Evolutionary conservation across 2,797 vertebrate species (phyloP), one percentile per base, ranked within the genome.

Genomic region (Sciurus carolinensis): DNA sequence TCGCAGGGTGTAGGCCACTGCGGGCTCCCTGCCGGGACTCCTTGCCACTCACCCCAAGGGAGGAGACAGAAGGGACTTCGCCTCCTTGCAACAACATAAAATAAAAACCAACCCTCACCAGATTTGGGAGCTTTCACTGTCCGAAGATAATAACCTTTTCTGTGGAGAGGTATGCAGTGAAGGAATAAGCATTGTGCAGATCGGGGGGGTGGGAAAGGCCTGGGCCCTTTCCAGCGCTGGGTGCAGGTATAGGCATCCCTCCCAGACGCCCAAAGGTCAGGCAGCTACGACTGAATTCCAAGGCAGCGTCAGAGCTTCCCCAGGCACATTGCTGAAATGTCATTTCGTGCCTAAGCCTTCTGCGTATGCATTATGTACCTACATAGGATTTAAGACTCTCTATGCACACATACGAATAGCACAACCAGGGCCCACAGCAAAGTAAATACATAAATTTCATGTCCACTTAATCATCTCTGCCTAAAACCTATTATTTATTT

Each of bases 231-330:
- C 96, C 97, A 96, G 94, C 3, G 22, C 96, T 71, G 96, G 95
- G 96, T 39, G 54, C 96, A 96, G 97, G 94, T 96, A 96, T 72
- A 93, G 96, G 95, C 97, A 89, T 93, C 94, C 96, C 95, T 97
- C 87, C 96, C 90, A 89, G 91, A 91, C 22, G 28, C 87, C 88
- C 96, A 97, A 97, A 97, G 97, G 96, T 97, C 97, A 96, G 30
- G 54, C 94, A 50, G 94, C 72, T 9, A 95, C 5, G 30, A 87
- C 87, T 82, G 87, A 93, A 90, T 97, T 96, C 95, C 93, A 88
- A 87, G 69, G 62, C 75, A 20, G 69, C 72, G 93, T 97, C 96
- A 97, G 94, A 93, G 84, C 94, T 94, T 94, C 96, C 72, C 93
- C 39, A 85, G 92, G 97, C 96, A 96, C 93, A 82, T 83, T 94